These are phyloP conservation scores for Terebella lapidaria DNA, from an alignment of 2,888 invertebrate genomes.

Conservation along the genomic window DNA sequence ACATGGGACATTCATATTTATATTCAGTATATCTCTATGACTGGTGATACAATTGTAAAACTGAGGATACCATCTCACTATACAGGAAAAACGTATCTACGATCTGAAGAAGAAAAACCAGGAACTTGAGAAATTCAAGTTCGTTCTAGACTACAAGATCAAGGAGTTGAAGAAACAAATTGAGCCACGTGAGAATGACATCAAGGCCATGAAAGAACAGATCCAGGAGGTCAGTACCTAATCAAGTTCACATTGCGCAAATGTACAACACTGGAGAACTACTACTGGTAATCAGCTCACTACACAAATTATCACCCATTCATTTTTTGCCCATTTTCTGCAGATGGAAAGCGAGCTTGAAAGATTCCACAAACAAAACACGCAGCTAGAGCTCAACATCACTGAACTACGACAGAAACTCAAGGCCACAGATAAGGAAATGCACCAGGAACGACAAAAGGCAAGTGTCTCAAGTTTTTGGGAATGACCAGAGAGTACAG, in stretches of 20 bases:
- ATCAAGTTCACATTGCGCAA: too few species aligned
- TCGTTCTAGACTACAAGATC: conserved; percentile 83
- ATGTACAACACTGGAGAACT: too few species aligned
- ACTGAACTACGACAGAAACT: conserved; percentile 74
- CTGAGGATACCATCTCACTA: too few species aligned
- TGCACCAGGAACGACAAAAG: conserved; percentile 61
- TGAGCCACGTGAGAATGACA: conserved; percentile 79
- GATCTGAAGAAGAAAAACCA: conserved; percentile 75
- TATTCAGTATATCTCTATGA: too few species aligned
- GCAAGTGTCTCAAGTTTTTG: too few species aligned
- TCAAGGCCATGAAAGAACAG: conserved; percentile 76
- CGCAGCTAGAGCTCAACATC: conserved; percentile 68
- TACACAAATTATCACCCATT: too few species aligned
- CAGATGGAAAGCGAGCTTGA: conserved; percentile 77
- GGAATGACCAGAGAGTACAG: too few species aligned
- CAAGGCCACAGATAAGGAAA: conserved; percentile 67
- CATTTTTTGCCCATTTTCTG: too few species aligned
- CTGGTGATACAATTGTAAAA: too few species aligned
- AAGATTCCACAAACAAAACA: conserved; percentile 70
- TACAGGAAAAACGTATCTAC: conserved; percentile 72
- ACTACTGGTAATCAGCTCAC: neutral
- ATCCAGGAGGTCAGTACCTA: conserved; percentile 57
- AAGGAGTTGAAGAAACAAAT: conserved; percentile 80
- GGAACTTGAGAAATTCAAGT: conserved; percentile 86
- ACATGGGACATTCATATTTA: too few species aligned